phyloP scores from a whole-genome alignment of 2,888 invertebrate species.

The Esperia sulphurella region DNA sequence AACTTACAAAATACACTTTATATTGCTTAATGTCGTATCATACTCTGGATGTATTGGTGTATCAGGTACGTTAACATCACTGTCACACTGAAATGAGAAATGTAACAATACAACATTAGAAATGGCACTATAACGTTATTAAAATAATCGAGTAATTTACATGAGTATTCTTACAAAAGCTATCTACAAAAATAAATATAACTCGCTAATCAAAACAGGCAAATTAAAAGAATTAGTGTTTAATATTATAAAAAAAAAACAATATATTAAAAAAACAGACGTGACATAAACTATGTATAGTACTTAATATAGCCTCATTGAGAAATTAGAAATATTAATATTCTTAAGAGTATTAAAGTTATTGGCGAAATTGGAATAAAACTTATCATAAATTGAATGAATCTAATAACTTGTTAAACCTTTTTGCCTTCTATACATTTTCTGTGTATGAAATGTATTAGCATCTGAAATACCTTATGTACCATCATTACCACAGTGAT shows the following conservation, averaged over 20 bases:
- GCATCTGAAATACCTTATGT: constrained; percentile 3
- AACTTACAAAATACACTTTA: not conserved
- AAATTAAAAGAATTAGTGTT: constrained; percentile 3
- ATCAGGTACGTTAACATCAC: constrained; percentile 68
- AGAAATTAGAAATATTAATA: not conserved
- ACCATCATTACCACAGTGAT: not conserved
- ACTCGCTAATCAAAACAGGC: not conserved
- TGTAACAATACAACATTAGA: constrained; percentile 7
- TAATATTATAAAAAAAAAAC: not conserved
- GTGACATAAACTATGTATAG: not conserved
- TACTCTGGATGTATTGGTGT: constrained; percentile 58
- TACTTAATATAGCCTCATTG: not conserved
- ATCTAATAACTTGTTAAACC: too few relatives aligned
- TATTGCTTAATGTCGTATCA: constrained; percentile 31
- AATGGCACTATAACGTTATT: constrained; percentile 9
- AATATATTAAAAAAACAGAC: not conserved
- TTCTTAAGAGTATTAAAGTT: not conserved
- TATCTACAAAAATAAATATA: not conserved
- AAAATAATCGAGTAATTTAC: not conserved
- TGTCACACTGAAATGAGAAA: constrained; percentile 67
- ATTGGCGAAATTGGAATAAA: not conserved
- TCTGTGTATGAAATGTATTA: too few relatives aligned
- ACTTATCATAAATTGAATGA: not conserved
- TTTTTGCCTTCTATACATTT: too few relatives aligned
- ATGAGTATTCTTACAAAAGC: not conserved